Percentiles rank a stretch among this genome's conserved stretches.
phyloP scores from a whole-genome alignment of 2,888 invertebrate genomes.

The Nephrotoma flavescens region DNA sequence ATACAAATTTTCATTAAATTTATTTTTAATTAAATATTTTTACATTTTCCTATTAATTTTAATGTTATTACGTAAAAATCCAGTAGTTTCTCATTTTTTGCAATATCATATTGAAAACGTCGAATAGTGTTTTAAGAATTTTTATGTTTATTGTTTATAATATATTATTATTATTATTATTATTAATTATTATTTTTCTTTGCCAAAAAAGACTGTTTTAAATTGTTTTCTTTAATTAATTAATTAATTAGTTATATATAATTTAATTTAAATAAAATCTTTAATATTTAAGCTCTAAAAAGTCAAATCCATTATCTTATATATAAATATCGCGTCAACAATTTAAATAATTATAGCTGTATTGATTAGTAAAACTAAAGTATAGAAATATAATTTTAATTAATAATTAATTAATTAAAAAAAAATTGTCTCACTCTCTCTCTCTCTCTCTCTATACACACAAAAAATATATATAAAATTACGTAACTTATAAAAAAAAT shows the following conservation, averaged over 20 bases:
- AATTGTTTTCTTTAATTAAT: background rate
- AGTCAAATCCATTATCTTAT: background rate
- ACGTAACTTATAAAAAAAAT: background rate
- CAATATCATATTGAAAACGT: background rate
- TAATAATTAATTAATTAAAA: background rate
- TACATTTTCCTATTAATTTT: background rate
- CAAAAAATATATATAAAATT: background rate
- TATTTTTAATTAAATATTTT: background rate
- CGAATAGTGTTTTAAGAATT: background rate
- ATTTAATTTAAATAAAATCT: background rate
- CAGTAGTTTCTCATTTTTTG: background rate
- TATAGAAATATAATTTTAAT: background rate
- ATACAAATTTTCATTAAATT: background rate
- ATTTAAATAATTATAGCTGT: background rate
- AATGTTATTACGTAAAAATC: background rate
- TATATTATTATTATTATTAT: background rate
- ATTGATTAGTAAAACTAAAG: background rate
- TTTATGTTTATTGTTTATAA: background rate
- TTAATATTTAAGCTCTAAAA: background rate
- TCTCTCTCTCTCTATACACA: background rate
- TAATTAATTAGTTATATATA: background rate
- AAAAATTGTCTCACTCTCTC: background rate
- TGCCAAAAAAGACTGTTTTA: background rate
- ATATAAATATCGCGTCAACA: background rate
- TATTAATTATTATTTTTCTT: background rate